A percentile compares a stretch with the other conserved stretches of the same genome.
Evolutionary conservation across 1,140 invertebrate species (phyloP).

Genomic region (Batillaria attramentaria): DNA sequence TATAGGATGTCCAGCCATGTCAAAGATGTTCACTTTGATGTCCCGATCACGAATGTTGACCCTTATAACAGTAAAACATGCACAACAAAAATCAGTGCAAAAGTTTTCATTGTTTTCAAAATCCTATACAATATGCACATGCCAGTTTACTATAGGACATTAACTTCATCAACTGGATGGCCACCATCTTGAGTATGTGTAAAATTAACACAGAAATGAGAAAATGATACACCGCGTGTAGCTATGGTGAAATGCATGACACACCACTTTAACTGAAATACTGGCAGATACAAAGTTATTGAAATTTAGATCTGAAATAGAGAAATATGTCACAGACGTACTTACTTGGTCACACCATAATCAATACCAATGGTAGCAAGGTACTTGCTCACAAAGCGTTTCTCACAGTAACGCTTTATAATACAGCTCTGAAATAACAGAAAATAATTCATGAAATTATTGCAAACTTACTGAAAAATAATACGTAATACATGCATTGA

Average conservation of each 20-base stretch:
- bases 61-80: constrained; percentile 50
- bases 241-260: no score
- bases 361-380: constrained; percentile 74
- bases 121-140: no score
- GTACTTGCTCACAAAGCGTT: constrained; percentile 74
- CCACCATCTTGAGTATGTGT: no score
- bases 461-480: background rate
- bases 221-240: no score
- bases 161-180: no score
- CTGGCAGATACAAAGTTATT: background rate
- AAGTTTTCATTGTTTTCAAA: background rate
- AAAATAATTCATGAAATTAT: constrained; percentile 10
- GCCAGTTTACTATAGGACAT: no score
- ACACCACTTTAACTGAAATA: no score
- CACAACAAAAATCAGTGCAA: constrained; percentile 13
- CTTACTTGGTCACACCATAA: constrained; percentile 74
- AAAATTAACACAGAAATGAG: no score
- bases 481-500: background rate
- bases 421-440: constrained; percentile 72
- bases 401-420: constrained; percentile 75
- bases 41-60: constrained; percentile 68
- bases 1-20: constrained; percentile 73
- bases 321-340: no score
- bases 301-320: background rate
- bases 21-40: constrained; percentile 74